phyloP scores from a whole-genome alignment of 2,888 invertebrate species.

The Leistus spinibarbis region DNA sequence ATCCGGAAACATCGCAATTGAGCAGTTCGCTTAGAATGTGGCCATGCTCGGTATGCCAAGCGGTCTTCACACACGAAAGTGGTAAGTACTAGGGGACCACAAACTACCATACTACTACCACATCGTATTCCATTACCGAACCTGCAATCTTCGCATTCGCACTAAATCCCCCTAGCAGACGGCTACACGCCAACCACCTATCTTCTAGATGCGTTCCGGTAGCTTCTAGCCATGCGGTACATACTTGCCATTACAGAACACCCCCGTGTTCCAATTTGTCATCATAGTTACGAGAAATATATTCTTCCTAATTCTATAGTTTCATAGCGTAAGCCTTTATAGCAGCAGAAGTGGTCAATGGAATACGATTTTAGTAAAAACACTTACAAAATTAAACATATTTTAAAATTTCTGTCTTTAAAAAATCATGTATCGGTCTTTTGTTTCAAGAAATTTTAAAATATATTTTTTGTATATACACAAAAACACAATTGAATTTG shows the following conservation, averaged over 20 bases:
- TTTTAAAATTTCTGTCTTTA: background rate
- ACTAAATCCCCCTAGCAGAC: too few relatives aligned
- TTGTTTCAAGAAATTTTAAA: background rate
- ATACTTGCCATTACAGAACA: too few relatives aligned
- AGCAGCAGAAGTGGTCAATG: background rate
- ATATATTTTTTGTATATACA: background rate
- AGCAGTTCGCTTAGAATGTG: constrained; percentile 91
- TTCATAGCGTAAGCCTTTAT: too few relatives aligned
- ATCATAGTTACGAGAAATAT: too few relatives aligned
- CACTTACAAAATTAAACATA: background rate
- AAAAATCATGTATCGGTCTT: background rate
- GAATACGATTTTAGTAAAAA: background rate
- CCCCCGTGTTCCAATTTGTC: too few relatives aligned
- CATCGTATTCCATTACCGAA: background rate
- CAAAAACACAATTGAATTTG: background rate
- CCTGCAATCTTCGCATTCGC: too few relatives aligned
- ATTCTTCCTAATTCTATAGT: too few relatives aligned
- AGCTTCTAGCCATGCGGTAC: too few relatives aligned
- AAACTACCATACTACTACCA: background rate
- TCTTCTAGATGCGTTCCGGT: too few relatives aligned
- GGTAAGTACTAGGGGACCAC: constrained; percentile 64
- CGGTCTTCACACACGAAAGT: constrained; percentile 93
- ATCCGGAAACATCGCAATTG: constrained; percentile 87
- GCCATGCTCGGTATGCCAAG: constrained; percentile 95
- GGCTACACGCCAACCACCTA: too few relatives aligned